phyloP scores from a whole-genome alignment of 30 jellyfish, hydroid and myxozoan genomes.

The Sanderia malayensis region DNA sequence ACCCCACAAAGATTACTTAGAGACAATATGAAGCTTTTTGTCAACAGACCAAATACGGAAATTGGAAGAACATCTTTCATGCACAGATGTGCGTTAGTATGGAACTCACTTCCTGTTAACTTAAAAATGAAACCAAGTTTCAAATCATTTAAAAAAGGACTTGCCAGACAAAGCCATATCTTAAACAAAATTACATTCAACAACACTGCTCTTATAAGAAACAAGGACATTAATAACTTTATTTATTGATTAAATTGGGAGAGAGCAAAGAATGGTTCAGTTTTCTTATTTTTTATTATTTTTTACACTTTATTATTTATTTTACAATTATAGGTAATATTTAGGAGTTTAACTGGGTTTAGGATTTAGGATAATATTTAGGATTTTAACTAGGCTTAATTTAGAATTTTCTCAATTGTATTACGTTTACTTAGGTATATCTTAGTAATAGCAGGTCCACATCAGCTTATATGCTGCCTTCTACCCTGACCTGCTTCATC shows the following conservation, averaged over 20 bases:
- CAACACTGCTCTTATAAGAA: not conserved
- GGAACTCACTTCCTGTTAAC: not conserved
- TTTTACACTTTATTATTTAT: too few relatives aligned
- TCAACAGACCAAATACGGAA: conserved; percentile 1
- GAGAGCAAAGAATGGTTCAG: not conserved
- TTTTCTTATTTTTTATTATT: not conserved
- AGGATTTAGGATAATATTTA: not conserved
- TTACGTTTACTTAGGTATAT: not conserved
- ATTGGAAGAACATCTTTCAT: not conserved
- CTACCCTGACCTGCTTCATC: not conserved
- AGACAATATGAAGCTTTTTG: not conserved
- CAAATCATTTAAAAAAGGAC: not conserved
- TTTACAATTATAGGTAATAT: not conserved
- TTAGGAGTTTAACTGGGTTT: not conserved
- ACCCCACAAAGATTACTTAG: not conserved
- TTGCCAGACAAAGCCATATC: not conserved
- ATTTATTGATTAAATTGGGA: not conserved
- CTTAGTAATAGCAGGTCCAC: not conserved
- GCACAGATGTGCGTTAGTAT: conserved; percentile 2
- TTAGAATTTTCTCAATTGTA: not conserved
- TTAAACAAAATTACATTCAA: not conserved
- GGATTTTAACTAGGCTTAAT: not conserved
- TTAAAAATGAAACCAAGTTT: not conserved
- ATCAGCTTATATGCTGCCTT: not conserved
- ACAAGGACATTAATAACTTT: not conserved